These are phyloP conservation scores for Carpatolechia fugitivella DNA, from an alignment of 2,888 invertebrate species.

Conservation along the genomic window DNA sequence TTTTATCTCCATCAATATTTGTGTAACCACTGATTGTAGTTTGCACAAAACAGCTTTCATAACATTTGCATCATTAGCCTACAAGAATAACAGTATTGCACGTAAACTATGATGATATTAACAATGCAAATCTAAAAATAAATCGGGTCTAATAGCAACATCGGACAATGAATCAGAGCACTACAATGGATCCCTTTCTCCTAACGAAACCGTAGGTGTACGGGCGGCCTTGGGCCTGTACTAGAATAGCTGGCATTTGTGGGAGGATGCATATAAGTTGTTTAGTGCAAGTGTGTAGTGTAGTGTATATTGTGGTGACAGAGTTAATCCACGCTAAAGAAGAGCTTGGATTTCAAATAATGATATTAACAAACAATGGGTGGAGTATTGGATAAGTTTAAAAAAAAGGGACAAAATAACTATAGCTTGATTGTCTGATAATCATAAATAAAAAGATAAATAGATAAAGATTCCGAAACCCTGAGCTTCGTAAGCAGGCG, in stretches of 20 bases:
- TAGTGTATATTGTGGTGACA: too few relatives aligned
- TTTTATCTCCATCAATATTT: not conserved
- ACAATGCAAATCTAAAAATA: constrained; percentile 8
- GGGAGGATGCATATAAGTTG: constrained; percentile 28
- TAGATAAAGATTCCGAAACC: too few relatives aligned
- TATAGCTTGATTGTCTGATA: too few relatives aligned
- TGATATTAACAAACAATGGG: too few relatives aligned
- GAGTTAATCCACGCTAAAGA: too few relatives aligned
- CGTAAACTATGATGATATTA: not conserved
- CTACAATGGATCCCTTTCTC: constrained; percentile 69
- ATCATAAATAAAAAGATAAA: too few relatives aligned
- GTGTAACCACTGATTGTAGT: not conserved
- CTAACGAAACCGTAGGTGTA: constrained; percentile 65
- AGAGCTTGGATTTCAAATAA: too few relatives aligned
- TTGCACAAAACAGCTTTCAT: not conserved
- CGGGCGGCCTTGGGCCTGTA: constrained; percentile 48
- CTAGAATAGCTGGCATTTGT: constrained; percentile 23
- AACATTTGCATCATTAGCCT: not conserved
- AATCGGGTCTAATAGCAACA: constrained; percentile 10
- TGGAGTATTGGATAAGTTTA: too few relatives aligned
- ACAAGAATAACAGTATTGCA: not conserved
- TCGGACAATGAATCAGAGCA: constrained; percentile 24
- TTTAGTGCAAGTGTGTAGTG: not conserved
- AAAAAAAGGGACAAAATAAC: too few relatives aligned
- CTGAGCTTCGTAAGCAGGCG: too few relatives aligned